Evolutionary conservation across 2,888 invertebrate species (phyloP).

Genomic region (Aquatica leii): DNA sequence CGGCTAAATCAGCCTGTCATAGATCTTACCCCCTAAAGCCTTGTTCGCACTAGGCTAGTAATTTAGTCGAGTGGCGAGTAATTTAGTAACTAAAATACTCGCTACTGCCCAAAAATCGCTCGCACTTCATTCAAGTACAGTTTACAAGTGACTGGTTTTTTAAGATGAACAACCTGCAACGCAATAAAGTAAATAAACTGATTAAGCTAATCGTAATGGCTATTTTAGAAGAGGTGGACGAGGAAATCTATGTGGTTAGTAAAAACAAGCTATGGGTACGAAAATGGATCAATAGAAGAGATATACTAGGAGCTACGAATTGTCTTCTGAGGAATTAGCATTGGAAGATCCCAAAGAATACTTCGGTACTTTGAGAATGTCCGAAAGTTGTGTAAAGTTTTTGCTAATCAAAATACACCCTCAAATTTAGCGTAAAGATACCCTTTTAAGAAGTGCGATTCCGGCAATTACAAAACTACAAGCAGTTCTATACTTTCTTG

Average conservation of each 20-base stretch:
- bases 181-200: too few species aligned
- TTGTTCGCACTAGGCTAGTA: conserved; percentile 7
- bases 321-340: conserved; percentile 40
- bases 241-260: too few species aligned
- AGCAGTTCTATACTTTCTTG: conserved; percentile 41
- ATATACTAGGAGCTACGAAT: conserved; percentile 35
- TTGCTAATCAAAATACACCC: conserved; percentile 36
- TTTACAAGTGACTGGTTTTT: too few species aligned
- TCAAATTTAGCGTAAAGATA: conserved; percentile 11
- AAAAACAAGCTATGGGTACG: too few species aligned
- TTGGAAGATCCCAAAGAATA: conserved; percentile 38
- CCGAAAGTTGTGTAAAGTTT: conserved; percentile 33
- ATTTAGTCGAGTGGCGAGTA: conserved; percentile 15
- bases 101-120: not conserved
- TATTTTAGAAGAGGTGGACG: too few species aligned
- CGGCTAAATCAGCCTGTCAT: too few species aligned
- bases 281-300: conserved; percentile 17
- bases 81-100: conserved; percentile 20
- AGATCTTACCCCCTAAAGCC: too few species aligned
- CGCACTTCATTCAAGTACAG: too few species aligned
- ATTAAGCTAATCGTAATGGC: too few species aligned
- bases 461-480: conserved; percentile 37
- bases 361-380: conserved; percentile 18
- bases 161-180: too few species aligned
- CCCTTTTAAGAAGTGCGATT: conserved; percentile 20